phyloP scores from a whole-genome alignment of 1,140 invertebrate species.

The Meloidogyne chitwoodi region DNA sequence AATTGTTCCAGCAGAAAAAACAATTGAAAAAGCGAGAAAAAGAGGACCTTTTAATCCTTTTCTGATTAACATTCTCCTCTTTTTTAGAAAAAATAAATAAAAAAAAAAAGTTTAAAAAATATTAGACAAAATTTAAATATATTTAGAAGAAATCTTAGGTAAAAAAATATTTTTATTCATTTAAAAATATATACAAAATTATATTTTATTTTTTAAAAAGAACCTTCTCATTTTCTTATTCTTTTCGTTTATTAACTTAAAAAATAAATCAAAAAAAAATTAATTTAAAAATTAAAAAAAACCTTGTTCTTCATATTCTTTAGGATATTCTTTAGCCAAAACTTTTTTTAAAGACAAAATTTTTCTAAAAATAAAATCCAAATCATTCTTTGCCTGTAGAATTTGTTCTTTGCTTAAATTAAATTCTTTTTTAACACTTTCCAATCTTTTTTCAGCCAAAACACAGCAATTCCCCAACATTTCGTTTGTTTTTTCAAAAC shows the following conservation, averaged over 20 bases:
- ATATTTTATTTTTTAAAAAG: background rate
- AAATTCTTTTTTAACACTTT: conserved; percentile 37
- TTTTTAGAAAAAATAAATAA: background rate
- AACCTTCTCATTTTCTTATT: background rate
- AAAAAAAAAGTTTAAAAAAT: background rate
- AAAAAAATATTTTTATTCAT: too few species aligned
- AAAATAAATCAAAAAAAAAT: background rate
- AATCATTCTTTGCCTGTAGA: conserved; percentile 36
- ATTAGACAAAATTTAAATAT: background rate
- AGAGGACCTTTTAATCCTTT: background rate
- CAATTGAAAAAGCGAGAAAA: background rate
- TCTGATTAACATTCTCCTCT: background rate
- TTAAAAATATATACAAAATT: background rate
- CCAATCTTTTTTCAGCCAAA: conserved; percentile 33
- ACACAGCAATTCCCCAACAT: conserved; percentile 33
- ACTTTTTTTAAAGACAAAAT: conserved; percentile 23
- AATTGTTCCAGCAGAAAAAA: background rate
- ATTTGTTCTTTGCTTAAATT: conserved; percentile 25
- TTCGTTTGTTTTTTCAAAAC: conserved; percentile 46
- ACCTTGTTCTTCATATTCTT: conserved; percentile 36
- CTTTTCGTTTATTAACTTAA: background rate
- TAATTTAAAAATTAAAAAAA: background rate
- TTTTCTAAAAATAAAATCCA: conserved; percentile 39
- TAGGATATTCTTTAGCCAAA: conserved; percentile 32
- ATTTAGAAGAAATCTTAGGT: too few species aligned